phyloP scores from a whole-genome alignment of 1,140 invertebrate species.

The Plectrocnemia conspersa region DNA sequence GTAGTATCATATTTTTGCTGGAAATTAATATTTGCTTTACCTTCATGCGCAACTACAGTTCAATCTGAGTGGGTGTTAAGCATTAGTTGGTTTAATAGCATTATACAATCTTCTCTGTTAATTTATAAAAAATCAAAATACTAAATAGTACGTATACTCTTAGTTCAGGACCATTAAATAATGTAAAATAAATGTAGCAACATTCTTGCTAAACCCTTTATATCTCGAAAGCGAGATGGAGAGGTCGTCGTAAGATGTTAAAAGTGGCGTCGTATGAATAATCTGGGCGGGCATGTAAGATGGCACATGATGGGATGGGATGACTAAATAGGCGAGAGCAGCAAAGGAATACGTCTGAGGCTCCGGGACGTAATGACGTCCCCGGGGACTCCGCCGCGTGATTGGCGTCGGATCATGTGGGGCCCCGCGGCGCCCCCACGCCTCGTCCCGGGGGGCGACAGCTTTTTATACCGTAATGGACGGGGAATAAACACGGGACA shows the following conservation, averaged over 20 bases:
- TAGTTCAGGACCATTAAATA: too few relatives aligned
- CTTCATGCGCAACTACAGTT: too few relatives aligned
- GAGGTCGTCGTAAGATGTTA: background rate
- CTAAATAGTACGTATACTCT: too few relatives aligned
- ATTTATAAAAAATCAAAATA: too few relatives aligned
- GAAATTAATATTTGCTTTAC: too few relatives aligned
- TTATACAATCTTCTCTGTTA: too few relatives aligned
- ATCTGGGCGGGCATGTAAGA: background rate
- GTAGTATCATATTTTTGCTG: too few relatives aligned
- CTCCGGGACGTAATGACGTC: conserved; percentile 29
- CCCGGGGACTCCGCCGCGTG: conserved; percentile 31
- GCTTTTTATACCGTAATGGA: conserved; percentile 29
- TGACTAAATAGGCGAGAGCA: conserved; percentile 7
- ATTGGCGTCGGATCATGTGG: conserved; percentile 28
- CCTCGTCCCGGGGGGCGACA: conserved; percentile 4
- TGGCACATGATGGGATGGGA: background rate
- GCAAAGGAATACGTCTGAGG: conserved; percentile 14
- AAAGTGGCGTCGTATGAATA: background rate
- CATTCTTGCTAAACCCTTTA: too few relatives aligned
- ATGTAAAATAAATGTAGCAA: too few relatives aligned
- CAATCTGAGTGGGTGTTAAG: too few relatives aligned
- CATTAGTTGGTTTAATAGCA: too few relatives aligned
- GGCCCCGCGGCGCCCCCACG: background rate
- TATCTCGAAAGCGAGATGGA: background rate
- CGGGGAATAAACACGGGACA: conserved; percentile 25